Evolutionary conservation across 2,888 invertebrate genomes (phyloP), one percentile per base, ranked within the genome.

Genomic region (Drosophila nigricruria): DNA sequence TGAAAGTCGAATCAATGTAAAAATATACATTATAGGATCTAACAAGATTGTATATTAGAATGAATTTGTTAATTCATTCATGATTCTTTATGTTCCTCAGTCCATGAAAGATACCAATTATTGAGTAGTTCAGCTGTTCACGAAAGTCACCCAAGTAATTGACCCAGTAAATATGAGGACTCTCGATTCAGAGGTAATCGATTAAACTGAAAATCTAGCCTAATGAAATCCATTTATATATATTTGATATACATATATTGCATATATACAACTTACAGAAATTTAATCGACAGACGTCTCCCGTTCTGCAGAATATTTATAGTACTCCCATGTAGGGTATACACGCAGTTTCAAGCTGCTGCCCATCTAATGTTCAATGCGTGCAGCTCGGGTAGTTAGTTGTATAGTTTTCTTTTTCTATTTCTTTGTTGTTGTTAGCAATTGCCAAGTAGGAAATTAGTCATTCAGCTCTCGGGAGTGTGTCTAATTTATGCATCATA

Each of bases 381-480:
- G 59, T 68, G 54, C 62, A 58, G 45, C 23, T 42, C 18, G 45
- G 40, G 45, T 47, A 72, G 72, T 74, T 67, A 65, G 36, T 71
- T 58, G 58, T 12, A 6, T 27, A 27, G 23, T 50, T 57, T 5
- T 34, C 32, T 36, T 38, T 25, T 53, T 30, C n/a, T 38, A 20
- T 49, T 8, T 54, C 9, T 43, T 49, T 49, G 53, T 25, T 50
- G 73, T 76, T 77, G 71, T 82, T 80, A 70, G 84, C 85, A 88
- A 88, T 84, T 89, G 86, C 69, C 67, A 34, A 59, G 68, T 82
- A 89, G 89, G 82, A 87, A 87, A 87, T 87, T 87, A 89, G 77
- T 81, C 77, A 87, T 89, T 87, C 87, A 87, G 61, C 49, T 67
- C 84, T 70, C 65, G 68, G 49, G 20, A 49, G 49, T 62, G 56